A percentile compares a stretch with the other conserved stretches of the same genome.
These are phyloP conservation scores for Campaea margaritaria DNA, from an alignment of 2,888 invertebrate genomes.

Conservation along the genomic window DNA sequence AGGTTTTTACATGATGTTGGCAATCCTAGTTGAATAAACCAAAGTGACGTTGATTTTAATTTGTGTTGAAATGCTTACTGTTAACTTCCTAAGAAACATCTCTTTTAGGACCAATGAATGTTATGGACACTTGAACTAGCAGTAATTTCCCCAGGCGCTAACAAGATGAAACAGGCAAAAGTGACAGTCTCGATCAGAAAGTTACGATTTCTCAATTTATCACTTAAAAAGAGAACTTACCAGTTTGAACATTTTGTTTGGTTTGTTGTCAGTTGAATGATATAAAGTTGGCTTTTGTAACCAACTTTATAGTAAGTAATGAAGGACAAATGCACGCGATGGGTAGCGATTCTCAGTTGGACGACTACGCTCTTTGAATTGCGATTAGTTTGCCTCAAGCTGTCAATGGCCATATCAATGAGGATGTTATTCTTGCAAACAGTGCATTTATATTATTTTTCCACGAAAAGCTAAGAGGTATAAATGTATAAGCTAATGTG, in stretches of 20 bases:
- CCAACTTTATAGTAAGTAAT: constrained; percentile 17
- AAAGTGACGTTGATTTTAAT: not conserved
- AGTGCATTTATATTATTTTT: too few species aligned
- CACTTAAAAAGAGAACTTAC: constrained; percentile 10
- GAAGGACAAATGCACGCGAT: constrained; percentile 18
- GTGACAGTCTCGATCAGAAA: not conserved
- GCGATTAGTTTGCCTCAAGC: constrained; percentile 7
- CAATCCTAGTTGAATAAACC: not conserved
- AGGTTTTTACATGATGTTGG: not conserved
- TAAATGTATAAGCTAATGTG: too few species aligned
- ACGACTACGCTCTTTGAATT: constrained; percentile 4
- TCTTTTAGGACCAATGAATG: not conserved
- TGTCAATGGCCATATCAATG: constrained; percentile 5
- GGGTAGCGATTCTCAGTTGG: constrained; percentile 8
- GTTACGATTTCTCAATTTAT: not conserved
- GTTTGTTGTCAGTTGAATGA: constrained; percentile 14
- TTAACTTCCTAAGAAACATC: not conserved
- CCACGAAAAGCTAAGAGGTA: too few species aligned
- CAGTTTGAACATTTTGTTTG: constrained; percentile 28
- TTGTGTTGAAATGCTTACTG: not conserved
- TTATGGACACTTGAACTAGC: not conserved
- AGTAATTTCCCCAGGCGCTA: constrained; percentile 4
- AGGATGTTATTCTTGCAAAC: too few species aligned
- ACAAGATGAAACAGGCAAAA: not conserved
- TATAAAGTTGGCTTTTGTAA: constrained; percentile 1